Evolutionary conservation across 2,888 invertebrate genomes (phyloP).

Genomic region (Atrina japonica): DNA sequence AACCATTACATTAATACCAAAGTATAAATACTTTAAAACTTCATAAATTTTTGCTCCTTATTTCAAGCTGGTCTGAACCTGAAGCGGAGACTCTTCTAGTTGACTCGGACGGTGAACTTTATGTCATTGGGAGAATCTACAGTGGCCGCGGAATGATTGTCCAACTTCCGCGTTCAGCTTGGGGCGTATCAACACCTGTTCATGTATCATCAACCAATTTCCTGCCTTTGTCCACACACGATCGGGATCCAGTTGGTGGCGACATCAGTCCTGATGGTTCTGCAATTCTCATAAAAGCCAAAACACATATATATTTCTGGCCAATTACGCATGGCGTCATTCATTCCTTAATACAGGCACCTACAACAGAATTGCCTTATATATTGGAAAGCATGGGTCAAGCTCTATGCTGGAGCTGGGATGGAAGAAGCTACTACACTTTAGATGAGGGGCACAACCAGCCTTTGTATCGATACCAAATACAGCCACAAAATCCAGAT

Average conservation of each 20-base stretch:
- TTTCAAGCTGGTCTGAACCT: conserved; percentile 40
- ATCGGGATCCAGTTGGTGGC: conserved; percentile 42
- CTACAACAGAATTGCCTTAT: conserved; percentile 28
- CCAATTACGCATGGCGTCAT: conserved; percentile 26
- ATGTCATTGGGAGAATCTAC: conserved; percentile 36
- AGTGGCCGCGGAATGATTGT: conserved; percentile 35
- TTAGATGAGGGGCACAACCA: conserved; percentile 29
- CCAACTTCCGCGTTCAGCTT: conserved; percentile 31
- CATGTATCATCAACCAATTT: conserved; percentile 7
- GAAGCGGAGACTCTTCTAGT: conserved; percentile 44
- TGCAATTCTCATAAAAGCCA: conserved; percentile 42
- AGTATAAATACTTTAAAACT: no score
- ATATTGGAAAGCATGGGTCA: conserved; percentile 22
- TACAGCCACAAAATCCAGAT: no score
- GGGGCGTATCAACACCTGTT: conserved; percentile 35
- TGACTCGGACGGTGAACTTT: conserved; percentile 42
- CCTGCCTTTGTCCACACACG: conserved; percentile 26
- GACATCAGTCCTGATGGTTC: conserved; percentile 45
- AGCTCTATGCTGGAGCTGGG: conserved; percentile 35
- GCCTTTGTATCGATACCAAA: conserved; percentile 27
- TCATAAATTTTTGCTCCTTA: neutral
- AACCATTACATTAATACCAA: neutral
- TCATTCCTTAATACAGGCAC: conserved; percentile 10
- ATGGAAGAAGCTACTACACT: conserved; percentile 37
- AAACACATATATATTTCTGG: conserved; percentile 43